A percentile compares a stretch with the other conserved stretches of the same genome.
Evolutionary conservation across 2,113 vertebrate species (phyloP).

Genomic region (Rhabdornis inornatus): DNA sequence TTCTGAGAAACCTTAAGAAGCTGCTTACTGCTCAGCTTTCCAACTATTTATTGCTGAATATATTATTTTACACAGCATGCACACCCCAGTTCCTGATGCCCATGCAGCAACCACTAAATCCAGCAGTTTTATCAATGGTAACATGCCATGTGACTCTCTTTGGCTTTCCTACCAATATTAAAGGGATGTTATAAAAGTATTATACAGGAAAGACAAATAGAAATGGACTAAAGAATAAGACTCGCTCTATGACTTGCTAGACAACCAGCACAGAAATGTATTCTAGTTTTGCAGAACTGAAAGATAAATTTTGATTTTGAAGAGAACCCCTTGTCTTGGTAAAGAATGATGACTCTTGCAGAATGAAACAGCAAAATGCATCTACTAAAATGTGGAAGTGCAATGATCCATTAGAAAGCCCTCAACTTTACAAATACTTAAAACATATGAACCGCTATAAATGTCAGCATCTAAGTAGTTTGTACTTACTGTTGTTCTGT

Average conservation of each 20-base stretch:
- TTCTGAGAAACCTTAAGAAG: background rate
- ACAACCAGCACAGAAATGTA: background rate
- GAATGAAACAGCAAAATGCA: background rate
- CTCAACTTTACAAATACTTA: background rate
- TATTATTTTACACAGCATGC: background rate
- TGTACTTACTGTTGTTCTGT: background rate
- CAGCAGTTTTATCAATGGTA: background rate
- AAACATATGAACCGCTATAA: background rate
- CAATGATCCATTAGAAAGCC: background rate
- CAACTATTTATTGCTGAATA: background rate
- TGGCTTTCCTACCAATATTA: background rate
- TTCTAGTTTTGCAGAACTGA: background rate
- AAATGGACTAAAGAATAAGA: background rate
- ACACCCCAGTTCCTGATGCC: background rate
- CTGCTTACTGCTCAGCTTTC: background rate
- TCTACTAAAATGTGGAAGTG: background rate
- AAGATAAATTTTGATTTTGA: background rate
- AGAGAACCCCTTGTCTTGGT: background rate
- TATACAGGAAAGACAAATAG: background rate
- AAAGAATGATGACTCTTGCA: background rate
- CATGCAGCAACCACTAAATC: background rate
- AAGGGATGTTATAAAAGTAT: background rate
- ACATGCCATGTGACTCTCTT: rapidly evolving
- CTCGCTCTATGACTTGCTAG: background rate
- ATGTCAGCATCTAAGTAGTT: background rate